A percentile compares a stretch with the other conserved stretches of the same genome.
phyloP scores from a whole-genome alignment of 2,888 invertebrate genomes.

The Cantharis nigra region DNA sequence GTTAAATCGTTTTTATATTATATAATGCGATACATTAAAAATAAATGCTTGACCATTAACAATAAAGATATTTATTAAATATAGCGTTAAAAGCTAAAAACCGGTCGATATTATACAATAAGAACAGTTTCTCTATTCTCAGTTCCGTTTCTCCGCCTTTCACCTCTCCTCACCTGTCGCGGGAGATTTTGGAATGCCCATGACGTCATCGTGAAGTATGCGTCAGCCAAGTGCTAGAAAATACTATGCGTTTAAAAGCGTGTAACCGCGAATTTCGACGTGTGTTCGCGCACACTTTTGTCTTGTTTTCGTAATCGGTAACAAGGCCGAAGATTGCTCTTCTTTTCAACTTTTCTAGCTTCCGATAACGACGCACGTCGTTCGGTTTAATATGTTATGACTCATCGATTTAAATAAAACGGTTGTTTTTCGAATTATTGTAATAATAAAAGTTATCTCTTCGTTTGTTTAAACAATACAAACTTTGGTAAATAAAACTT shows the following conservation, averaged over 20 bases:
- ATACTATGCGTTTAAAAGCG: not conserved
- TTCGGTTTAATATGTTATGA: not conserved
- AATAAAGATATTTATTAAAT: not conserved
- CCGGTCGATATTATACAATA: constrained; percentile 7
- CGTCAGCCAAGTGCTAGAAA: constrained; percentile 8
- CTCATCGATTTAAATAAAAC: not conserved
- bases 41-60: not conserved
- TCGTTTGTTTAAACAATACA: not conserved
- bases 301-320: not conserved
- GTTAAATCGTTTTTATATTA: not conserved
- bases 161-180: constrained; percentile 22
- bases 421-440: not conserved
- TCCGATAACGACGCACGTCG: not conserved
- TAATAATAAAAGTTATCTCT: not conserved
- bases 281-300: not conserved
- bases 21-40: not conserved
- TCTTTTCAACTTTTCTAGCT: not conserved
- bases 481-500: not conserved
- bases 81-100: not conserved
- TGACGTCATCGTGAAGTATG: constrained; percentile 19
- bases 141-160: constrained; percentile 23
- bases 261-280: not conserved
- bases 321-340: not conserved
- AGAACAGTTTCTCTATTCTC: constrained; percentile 7
- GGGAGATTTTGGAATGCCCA: constrained; percentile 25